Percentiles rank a stretch among this genome's conserved stretches.
phyloP scores from a whole-genome alignment of 35 echinoderm and acorn worm species.

The Lytechinus variegatus region DNA sequence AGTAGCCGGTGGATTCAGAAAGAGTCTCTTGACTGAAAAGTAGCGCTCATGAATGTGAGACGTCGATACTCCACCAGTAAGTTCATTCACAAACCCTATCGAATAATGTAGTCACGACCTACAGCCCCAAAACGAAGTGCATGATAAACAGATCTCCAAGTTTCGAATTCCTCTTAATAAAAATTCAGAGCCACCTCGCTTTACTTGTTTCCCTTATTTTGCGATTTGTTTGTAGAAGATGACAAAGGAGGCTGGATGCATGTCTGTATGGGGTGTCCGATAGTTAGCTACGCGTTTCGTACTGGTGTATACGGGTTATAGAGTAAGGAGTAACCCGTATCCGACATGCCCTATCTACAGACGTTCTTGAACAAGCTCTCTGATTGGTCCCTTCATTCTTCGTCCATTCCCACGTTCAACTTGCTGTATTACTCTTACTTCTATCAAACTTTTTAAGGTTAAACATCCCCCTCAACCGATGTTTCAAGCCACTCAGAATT shows the following conservation, averaged over 20 bases:
- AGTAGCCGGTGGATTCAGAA: background rate
- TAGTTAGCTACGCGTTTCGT: conserved; percentile 24
- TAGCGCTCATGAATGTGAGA: conserved; percentile 20
- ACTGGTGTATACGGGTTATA: conserved; percentile 12
- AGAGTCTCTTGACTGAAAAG: conserved; percentile 1
- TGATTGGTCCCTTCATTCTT: conserved; percentile 42
- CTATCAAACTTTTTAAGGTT: conserved; percentile 23
- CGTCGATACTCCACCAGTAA: background rate
- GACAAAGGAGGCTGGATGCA: background rate
- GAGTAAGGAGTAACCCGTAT: conserved; percentile 27
- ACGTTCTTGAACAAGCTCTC: conserved; percentile 29
- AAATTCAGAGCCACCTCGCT: conserved; percentile 24
- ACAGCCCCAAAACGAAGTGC: background rate
- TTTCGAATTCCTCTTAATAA: conserved; percentile 9
- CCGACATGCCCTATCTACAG: conserved; percentile 47
- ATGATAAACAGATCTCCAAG: conserved; percentile 28
- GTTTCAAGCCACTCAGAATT: background rate
- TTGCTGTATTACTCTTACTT: background rate
- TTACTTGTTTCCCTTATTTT: conserved; percentile 6
- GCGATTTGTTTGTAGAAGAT: conserved; percentile 27
- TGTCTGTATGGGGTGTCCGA: conserved; percentile 9
- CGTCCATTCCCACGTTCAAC: conserved; percentile 45
- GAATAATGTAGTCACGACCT: conserved; percentile 23
- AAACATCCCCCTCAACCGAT: background rate
- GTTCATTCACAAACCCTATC: background rate